Base-by-base conservation (phyloP, 2,888 invertebrate species). In the Agonopterix subpropinquella region DNA sequence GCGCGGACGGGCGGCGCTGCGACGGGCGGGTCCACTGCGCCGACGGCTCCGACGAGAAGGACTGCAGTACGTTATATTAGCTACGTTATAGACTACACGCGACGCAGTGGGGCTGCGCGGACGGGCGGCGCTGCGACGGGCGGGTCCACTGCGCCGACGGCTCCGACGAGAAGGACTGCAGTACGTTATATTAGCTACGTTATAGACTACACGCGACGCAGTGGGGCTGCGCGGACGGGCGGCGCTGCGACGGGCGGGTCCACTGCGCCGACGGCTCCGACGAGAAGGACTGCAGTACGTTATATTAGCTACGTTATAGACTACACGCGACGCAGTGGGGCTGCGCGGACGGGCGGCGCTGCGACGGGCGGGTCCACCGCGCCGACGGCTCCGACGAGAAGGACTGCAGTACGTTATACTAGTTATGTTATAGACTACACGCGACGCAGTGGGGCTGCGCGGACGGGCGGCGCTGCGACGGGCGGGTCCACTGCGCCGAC, bases 261-360 rank as follows among this genome's bases (percentile, higher is more conserved):
- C 39, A 9, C 39, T 39, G 10, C 39, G 10, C 39, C 3, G 10
- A n/a, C 39, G 10, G 39, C 39, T 9, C 39, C 39, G 39, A n/a
- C 9, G 39, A 18, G 18, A 18, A 2, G 39, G 10, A n/a, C 39
- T n/a, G 18, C 18, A 4, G 18, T 18, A 18, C 18, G 18, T 18
- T 18, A 4, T 18, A 18, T 4, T 18, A 18, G 18, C 18, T 18
- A 18, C 18, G 18, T 18, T 18, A 18, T 18, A 18, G 18, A 15
- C 15, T 15, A 15, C 15, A 15, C 44, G 57, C 57, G 47, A 82
- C 70, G 47, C 86, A 91, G 71, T 92, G 90, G 73, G 4, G 18
- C 18, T 39, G 39, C 39, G 39, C 1, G 39, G 9, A 4, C 9
- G 39, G 4, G 5, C 9, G 10, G 18, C 18, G 18, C 18, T 39